These are phyloP conservation scores for Callyntrura guangdongensis DNA, from an alignment of 2,888 invertebrate species.

Conservation along the genomic window DNA sequence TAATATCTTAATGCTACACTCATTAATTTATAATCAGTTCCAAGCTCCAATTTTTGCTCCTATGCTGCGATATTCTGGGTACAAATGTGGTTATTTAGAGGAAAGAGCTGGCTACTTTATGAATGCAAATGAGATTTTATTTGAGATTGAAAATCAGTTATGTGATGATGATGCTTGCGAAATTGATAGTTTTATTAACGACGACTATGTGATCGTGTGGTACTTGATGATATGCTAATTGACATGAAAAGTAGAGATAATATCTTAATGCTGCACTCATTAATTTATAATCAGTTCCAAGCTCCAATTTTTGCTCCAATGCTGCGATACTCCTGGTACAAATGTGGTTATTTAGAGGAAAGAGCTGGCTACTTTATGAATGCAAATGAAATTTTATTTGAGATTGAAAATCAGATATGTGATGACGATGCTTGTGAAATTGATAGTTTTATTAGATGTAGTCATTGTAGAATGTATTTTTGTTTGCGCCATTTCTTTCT, in stretches of 20 bases:
- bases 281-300: constrained; percentile 64
- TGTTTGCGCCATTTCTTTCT: constrained; percentile 26
- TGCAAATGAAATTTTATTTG: constrained; percentile 31
- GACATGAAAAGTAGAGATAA: constrained; percentile 28
- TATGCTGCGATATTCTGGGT: constrained; percentile 56
- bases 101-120: constrained; percentile 9
- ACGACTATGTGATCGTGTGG: no score
- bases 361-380: constrained; percentile 22
- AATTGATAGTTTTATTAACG: neutral
- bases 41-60: constrained; percentile 20
- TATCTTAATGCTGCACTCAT: constrained; percentile 42
- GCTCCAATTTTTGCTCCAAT: constrained; percentile 33
- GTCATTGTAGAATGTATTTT: neutral
- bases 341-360: constrained; percentile 18
- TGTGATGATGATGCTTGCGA: constrained; percentile 24
- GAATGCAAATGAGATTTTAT: constrained; percentile 17
- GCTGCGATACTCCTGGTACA: constrained; percentile 54
- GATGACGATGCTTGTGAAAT: neutral
- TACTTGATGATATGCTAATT: no score
- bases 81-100: constrained; percentile 33
- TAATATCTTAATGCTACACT: constrained; percentile 44
- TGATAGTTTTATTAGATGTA: neutral
- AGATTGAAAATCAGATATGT: neutral
- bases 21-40: constrained; percentile 63
- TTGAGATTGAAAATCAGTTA: neutral